A percentile compares a stretch with the other conserved stretches of the same genome.
phyloP scores from a whole-genome alignment of 1,140 invertebrate genomes.

The Sminthurinus signatus region DNA sequence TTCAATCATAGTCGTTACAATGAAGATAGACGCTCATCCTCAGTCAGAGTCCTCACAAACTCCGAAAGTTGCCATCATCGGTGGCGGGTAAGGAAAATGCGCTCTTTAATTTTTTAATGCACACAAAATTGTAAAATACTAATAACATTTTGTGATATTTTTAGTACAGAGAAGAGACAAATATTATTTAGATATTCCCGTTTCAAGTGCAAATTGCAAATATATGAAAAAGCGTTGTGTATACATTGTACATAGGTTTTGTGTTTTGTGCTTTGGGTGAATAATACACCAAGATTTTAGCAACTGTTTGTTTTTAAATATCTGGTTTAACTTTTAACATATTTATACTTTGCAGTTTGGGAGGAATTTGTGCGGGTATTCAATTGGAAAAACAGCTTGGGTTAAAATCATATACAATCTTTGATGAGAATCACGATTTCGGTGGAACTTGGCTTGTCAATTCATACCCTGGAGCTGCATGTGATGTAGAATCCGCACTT shows the following conservation, averaged over 20 bases:
- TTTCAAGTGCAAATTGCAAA: no score
- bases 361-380: slow-evolving; percentile 8
- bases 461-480: slow-evolving; percentile 22
- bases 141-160: neutral
- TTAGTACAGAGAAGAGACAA: no score
- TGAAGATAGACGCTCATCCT: no score
- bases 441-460: slow-evolving; percentile 34
- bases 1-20: no score
- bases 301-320: no score
- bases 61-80: slow-evolving; percentile 11
- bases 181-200: no score
- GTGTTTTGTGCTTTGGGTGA: no score
- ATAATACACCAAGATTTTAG: no score
- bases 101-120: neutral
- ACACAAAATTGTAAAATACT: neutral
- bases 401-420: neutral
- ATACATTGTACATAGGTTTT: no score
- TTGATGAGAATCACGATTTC: slow-evolving; percentile 8
- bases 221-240: no score
- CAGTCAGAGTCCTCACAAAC: no score
- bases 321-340: neutral
- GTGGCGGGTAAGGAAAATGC: slow-evolving; percentile 13
- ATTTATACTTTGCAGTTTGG: neutral
- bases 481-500: slow-evolving; percentile 22
- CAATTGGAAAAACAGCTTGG: slow-evolving; percentile 11